A percentile compares a stretch with the other conserved stretches of the same genome.
phyloP scores from a whole-genome alignment of 2,888 invertebrate species.

The Acronicta alni region DNA sequence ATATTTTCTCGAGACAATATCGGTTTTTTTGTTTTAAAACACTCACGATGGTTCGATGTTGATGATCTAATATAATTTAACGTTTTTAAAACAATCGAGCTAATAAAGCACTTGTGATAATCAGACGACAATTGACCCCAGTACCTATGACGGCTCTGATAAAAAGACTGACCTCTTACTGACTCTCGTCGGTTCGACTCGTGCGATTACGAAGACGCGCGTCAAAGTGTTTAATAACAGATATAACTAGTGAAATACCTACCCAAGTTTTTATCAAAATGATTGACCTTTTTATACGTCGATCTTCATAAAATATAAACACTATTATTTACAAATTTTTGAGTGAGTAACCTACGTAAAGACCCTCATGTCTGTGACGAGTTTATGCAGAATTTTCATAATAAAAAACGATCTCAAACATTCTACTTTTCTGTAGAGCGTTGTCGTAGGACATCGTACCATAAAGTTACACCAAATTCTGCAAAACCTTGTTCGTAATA shows the following conservation, averaged over 20 bases:
- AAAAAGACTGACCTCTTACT: conserved; percentile 66
- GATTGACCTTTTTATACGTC: conserved; percentile 10
- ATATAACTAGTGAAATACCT: conserved; percentile 13
- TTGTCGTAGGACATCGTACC: no score
- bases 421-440: no score
- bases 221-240: conserved; percentile 10
- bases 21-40: neutral
- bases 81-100: conserved; percentile 31
- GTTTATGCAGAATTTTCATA: no score
- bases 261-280: conserved; percentile 9
- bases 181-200: conserved; percentile 26
- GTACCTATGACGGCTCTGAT: conserved; percentile 66
- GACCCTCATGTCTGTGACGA: no score
- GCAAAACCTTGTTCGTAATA: no score
- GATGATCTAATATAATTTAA: conserved; percentile 24
- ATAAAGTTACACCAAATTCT: no score
- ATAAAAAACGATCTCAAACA: no score
- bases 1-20: neutral
- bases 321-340: no score
- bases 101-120: conserved; percentile 67
- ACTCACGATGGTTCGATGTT: conserved; percentile 6
- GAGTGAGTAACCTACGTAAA: no score
- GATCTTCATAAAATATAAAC: neutral
- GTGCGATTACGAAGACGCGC: conserved; percentile 35
- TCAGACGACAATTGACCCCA: conserved; percentile 79